Conservation (phyloP, 1,140 invertebrate species). For the Caenorhabditis latens region DNA sequence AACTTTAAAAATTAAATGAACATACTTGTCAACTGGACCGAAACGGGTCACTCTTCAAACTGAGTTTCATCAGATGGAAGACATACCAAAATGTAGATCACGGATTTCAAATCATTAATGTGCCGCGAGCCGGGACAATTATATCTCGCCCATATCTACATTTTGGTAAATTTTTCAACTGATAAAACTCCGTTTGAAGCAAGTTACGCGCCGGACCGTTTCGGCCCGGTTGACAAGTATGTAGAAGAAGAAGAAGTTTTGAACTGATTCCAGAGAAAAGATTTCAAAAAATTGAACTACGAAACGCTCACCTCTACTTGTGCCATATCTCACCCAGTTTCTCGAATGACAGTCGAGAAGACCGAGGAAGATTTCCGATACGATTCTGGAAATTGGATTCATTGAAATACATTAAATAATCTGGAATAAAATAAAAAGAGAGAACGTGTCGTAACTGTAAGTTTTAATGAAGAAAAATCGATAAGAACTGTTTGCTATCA, state of each 20-base stretch:
- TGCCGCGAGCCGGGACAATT: too few species aligned
- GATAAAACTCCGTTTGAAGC: too few species aligned
- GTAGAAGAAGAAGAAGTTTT: too few species aligned
- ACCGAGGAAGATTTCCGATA: background rate
- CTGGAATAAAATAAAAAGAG: background rate
- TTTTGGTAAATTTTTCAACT: too few species aligned
- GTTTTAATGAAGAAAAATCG: slow-evolving; percentile 24
- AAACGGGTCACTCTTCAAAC: too few species aligned
- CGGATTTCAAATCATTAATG: too few species aligned
- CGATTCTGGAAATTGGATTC: slow-evolving; percentile 6
- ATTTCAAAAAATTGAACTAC: background rate
- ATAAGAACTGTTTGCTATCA: slow-evolving; percentile 8
- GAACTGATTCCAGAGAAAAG: background rate
- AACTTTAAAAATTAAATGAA: background rate
- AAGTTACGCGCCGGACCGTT: too few species aligned
- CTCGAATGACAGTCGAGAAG: background rate
- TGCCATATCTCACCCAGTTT: background rate
- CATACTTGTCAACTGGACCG: too few species aligned
- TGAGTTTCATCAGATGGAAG: too few species aligned
- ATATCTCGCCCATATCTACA: too few species aligned
- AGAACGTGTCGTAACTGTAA: background rate
- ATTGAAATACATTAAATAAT: background rate
- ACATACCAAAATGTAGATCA: too few species aligned
- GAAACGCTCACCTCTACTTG: slow-evolving; percentile 34
- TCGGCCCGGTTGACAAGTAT: too few species aligned